phyloP scores from a whole-genome alignment of 2,113 vertebrate species.

The Origma solitaria region DNA sequence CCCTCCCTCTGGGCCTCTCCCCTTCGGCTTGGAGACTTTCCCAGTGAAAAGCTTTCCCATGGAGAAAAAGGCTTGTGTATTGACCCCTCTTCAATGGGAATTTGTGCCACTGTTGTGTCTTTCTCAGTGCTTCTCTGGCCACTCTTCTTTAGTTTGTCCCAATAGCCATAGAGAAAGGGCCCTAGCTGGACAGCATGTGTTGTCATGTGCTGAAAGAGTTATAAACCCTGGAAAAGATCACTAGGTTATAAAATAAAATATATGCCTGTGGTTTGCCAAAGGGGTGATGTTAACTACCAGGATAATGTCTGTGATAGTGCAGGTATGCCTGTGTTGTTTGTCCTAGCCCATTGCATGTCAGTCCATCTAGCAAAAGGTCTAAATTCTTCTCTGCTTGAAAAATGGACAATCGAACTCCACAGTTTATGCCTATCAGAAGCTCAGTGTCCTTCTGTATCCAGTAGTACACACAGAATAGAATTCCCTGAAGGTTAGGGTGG shows the following conservation, averaged over 20 bases:
- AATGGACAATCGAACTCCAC: not conserved
- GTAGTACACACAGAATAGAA: not conserved
- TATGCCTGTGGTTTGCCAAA: not conserved
- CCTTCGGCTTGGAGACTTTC: slow-evolving; percentile 28
- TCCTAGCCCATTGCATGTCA: not conserved
- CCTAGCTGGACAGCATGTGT: not conserved
- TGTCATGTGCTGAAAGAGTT: not conserved
- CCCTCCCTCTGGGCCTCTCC: not conserved
- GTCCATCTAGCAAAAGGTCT: not conserved
- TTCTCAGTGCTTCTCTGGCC: not conserved
- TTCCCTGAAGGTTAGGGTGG: not conserved
- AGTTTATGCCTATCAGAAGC: not conserved
- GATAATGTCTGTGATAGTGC: not conserved
- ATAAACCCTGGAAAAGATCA: not conserved
- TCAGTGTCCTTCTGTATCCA: not conserved
- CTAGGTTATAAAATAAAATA: not conserved
- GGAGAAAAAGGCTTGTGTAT: not conserved
- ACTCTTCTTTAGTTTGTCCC: not conserved
- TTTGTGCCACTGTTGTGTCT: not conserved
- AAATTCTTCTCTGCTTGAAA: not conserved
- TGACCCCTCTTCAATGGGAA: not conserved
- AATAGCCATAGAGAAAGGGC: not conserved
- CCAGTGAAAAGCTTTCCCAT: slow-evolving; percentile 25
- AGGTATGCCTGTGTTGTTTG: not conserved
- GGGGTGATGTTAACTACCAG: not conserved